Base-by-base conservation (phyloP, 1,140 invertebrate species). In the Neelides sp. region DNA sequence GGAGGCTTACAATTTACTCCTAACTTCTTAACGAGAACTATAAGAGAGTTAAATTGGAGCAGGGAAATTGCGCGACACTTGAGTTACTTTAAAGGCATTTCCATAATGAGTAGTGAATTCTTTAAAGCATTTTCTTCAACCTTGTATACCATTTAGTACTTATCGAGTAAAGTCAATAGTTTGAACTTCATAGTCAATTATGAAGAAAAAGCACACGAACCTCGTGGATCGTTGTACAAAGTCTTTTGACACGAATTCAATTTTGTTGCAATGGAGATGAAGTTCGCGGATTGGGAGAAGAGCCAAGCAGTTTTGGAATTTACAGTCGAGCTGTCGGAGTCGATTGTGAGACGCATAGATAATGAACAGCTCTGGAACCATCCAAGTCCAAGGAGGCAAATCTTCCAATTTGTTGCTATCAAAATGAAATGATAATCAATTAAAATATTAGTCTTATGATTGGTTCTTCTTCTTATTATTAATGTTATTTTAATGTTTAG, bases 271-370 rank as follows among this genome's bases (percentile, higher is more conserved):
- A 35, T 61, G 55, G 4, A 61, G 35, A 48, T 61, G 48, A 5
- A 61, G 39, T 42, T 61, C 59, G 15, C 55, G 50, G 27, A 57
- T 50, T 27, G 59, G 59, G 2, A 61, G 48, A 23, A 55, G 45
- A 23, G 52, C 50, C 7, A 61, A 41, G 17, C 44, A 44, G 23
- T 57, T 61, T 32, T 61, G 59, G 42, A 57, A 61, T 39, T 61
- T 61, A 47, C 59, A 61, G 34, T 61, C 59, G 3, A 61, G 17
- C 28, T 57, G 52, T 23, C 73, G 75, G 39, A 87, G 62, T 23
- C 73, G 68, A 62, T 88, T 87, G 63, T 85, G 80, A 26, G 78
- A 79, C 4, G 82, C 83, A 61, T 79, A 79, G 22, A 88, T 69
- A 19, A 75, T 77, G 24, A 75, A 73, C 34, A 88, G 69, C 46